Conservation (phyloP, 37 sponge, comb jelly and placozoan genomes). For the Halisarca cf. caerulea region DNA sequence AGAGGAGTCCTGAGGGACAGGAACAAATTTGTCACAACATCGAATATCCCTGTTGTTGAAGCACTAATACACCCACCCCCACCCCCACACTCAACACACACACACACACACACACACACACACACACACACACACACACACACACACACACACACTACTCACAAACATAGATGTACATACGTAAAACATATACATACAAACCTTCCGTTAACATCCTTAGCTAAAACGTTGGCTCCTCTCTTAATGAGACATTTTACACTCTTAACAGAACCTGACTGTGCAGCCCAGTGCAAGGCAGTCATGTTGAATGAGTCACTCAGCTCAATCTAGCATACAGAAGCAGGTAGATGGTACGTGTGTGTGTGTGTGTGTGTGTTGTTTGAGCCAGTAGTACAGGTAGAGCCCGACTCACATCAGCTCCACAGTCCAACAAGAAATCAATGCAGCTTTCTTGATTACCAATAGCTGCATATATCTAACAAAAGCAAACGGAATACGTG, state of each 20-base stretch:
- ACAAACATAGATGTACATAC: too few relatives aligned
- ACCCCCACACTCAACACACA: too few relatives aligned
- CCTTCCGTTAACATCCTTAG: slow-evolving; percentile 81
- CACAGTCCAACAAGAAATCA: slow-evolving; percentile 59
- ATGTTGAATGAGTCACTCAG: slow-evolving; percentile 66
- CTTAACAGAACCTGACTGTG: slow-evolving; percentile 52
- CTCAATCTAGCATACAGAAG: slow-evolving; percentile 13
- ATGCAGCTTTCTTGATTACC: slow-evolving; percentile 66
- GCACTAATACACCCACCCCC: too few relatives aligned
- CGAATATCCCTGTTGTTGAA: too few relatives aligned
- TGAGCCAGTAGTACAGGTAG: too few relatives aligned
- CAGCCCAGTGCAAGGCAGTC: slow-evolving; percentile 85
- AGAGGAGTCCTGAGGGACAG: slow-evolving; percentile 58
- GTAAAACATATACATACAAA: too few relatives aligned
- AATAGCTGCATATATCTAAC: slow-evolving; percentile 71
- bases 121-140: slow-evolving; percentile 13
- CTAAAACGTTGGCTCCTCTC: slow-evolving; percentile 33
- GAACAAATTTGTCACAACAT: too few relatives aligned
- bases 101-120: not conserved
- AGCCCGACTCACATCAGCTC: slow-evolving; percentile 31
- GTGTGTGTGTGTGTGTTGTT: slow-evolving; percentile 8
- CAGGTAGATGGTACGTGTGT: not conserved
- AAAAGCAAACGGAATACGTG: too few relatives aligned
- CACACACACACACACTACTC: slow-evolving; percentile 16
- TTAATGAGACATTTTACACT: slow-evolving; percentile 63